phyloP scores from a whole-genome alignment of 2,113 vertebrate genomes.

The Ptyas mucosa region DNA sequence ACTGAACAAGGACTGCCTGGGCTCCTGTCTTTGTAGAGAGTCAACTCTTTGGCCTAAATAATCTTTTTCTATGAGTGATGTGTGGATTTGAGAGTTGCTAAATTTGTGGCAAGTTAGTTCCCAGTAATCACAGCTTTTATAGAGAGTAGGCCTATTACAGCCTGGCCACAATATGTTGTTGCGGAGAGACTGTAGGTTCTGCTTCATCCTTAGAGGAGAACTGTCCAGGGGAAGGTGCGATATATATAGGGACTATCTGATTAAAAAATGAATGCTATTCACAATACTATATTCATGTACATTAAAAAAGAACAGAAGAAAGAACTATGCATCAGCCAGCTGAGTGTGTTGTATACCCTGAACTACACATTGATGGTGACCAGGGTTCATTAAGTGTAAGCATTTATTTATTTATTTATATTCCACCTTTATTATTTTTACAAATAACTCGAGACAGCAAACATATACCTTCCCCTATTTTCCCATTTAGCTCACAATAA shows the following conservation, averaged over 20 bases:
- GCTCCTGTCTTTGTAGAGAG: neutral
- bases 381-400: neutral
- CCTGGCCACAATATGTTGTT: neutral
- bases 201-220: neutral
- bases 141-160: neutral
- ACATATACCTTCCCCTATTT: neutral
- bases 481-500: neutral
- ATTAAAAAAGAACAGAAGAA: neutral
- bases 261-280: neutral
- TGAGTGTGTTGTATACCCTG: neutral
- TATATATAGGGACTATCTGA: neutral
- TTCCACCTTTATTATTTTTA: neutral
- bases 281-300: neutral
- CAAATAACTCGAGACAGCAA: neutral
- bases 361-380: neutral
- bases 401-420: neutral
- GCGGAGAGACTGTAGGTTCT: neutral
- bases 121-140: neutral
- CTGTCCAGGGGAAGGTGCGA: neutral
- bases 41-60: neutral
- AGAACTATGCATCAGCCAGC: neutral
- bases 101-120: neutral
- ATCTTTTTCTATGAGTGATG: neutral
- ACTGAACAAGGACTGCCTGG: neutral
- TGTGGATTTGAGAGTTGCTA: neutral